A percentile compares a stretch with the other conserved stretches of the same genome.
These are phyloP conservation scores for Hetaerina titia DNA, from an alignment of 2,888 invertebrate species.

Conservation along the genomic window DNA sequence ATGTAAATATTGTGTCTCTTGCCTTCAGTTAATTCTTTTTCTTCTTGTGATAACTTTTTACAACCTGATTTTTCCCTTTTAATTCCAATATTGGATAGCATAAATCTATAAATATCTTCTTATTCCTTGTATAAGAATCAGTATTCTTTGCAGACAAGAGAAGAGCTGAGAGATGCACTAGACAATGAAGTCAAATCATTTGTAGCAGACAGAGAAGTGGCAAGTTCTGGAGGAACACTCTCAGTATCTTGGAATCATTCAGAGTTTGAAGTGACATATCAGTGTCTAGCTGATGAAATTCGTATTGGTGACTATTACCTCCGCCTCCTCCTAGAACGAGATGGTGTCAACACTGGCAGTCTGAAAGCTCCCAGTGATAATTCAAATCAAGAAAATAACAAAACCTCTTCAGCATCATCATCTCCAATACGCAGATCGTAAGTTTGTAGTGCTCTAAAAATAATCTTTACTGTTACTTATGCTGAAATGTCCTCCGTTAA, in stretches of 20 bases:
- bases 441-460: constrained; percentile 76
- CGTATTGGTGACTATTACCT: constrained; percentile 99
- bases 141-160: constrained; percentile 86
- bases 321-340: constrained; percentile 94
- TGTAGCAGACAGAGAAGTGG: constrained; percentile 91
- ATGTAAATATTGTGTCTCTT: not conserved
- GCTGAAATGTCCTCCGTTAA: no score
- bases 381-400: not conserved
- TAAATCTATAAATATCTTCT: not conserved
- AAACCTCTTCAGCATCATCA: not conserved
- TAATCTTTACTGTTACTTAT: not conserved
- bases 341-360: constrained; percentile 74
- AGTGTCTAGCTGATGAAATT: constrained; percentile 96
- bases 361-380: constrained; percentile 33
- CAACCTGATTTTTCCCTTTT: constrained; percentile 55
- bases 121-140: constrained; percentile 64
- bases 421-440: constrained; percentile 92
- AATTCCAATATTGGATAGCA: not conserved
- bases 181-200: constrained; percentile 96
- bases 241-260: constrained; percentile 98
- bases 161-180: constrained; percentile 94
- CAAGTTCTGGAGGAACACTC: constrained; percentile 81
- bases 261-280: constrained; percentile 97
- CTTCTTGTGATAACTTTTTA: constrained; percentile 26
- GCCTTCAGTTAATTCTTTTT: constrained; percentile 14